Base-by-base conservation (phyloP, 1,140 invertebrate genomes). In the Rhyzopertha dominica region DNA sequence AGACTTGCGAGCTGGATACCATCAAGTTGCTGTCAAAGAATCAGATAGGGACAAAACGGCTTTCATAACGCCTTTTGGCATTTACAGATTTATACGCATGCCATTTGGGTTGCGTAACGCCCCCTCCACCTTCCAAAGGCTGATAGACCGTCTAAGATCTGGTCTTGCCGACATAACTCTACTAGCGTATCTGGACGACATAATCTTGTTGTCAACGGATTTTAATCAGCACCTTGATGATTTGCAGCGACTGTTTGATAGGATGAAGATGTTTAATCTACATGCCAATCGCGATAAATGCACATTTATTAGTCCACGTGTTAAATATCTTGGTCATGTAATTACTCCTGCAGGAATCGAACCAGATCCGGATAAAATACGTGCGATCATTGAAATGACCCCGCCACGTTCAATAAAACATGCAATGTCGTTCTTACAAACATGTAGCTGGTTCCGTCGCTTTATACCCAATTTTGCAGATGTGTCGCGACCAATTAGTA, bases 101-200 rank as follows among this genome's bases (percentile, higher is more conserved):
- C 63, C 68, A 0, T 69, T 72, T 54, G 71, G 71, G 1, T 49
- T 74, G 2, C 43, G 44, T 4, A 69, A 63, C 36, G 49, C 54
- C 3, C 62, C 57, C 8, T 63, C 67, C 2, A 71, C 66, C 0
- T 73, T 70, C 40, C 61, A 66, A 41, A 35, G 71, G 34, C 22
- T 66, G 0, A 62, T 70, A 2, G 62, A 65, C 38, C 25, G 51
- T 4, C 49, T 67, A 9, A 42, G 49, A 16, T 45, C 52, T 12
- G 50, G 51, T 10, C 38, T 61, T 5, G 22, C 42, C n/a, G 50
- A 52, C 23, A 39, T 66, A 3, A 30, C 41, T 4, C 49, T 61
- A 2, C 53, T 65, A 18, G 56, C 53, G 1, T 70, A 70, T 43
- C 40, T 70, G 0, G 68, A 71, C 32, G 67, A 71, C 29, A 58